Evolutionary conservation across 2,113 vertebrate species (phyloP).

Genomic region (Larimichthys crocea): DNA sequence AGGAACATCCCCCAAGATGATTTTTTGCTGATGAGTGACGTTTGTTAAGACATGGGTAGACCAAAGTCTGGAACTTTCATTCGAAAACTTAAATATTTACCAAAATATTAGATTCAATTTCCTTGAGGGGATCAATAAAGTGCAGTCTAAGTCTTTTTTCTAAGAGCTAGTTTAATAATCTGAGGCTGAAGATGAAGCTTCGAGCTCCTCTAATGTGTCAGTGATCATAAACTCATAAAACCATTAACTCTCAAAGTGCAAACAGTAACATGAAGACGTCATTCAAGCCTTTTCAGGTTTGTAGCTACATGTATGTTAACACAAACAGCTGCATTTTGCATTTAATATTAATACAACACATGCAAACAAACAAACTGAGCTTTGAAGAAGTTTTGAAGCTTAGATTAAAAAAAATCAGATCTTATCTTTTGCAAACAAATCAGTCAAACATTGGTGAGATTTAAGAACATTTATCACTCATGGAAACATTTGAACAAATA

Average conservation of each 20-base stretch:
- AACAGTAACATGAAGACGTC: background rate
- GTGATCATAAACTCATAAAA: conserved; percentile 5
- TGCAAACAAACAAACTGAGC: background rate
- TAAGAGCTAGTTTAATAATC: too few species aligned
- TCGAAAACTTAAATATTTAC: background rate
- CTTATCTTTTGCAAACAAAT: background rate
- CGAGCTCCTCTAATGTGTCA: background rate
- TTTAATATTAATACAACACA: background rate
- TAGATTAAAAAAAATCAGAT: background rate
- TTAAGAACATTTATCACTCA: background rate
- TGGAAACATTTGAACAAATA: background rate
- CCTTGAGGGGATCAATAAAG: too few species aligned
- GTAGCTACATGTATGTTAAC: background rate
- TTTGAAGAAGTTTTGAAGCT: background rate
- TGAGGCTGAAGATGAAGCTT: conserved; percentile 1
- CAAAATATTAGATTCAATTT: background rate
- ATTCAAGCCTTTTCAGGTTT: background rate
- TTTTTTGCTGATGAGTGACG: conserved; percentile 63
- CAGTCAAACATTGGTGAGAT: background rate
- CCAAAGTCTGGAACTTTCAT: background rate
- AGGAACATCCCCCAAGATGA: conserved; percentile 53
- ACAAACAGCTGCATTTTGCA: background rate
- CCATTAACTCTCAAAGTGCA: background rate
- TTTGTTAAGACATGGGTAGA: conserved; percentile 1
- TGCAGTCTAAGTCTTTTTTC: background rate